These are phyloP conservation scores for Heteromormyrus szaboi DNA, from an alignment of 2,797 vertebrate species.

Conservation along the genomic window DNA sequence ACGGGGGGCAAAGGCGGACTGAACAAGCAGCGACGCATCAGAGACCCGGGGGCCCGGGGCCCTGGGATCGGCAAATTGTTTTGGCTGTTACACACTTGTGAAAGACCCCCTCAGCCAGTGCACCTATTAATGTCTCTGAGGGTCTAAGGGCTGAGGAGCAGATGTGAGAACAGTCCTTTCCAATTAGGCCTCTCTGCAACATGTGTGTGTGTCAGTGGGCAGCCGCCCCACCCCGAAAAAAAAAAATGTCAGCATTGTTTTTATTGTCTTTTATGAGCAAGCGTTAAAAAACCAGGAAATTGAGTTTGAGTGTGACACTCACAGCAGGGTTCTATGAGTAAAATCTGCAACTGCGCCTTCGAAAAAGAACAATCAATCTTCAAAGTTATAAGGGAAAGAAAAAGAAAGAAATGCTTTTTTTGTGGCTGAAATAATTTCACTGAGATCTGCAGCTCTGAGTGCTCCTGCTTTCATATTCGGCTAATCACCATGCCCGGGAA, in stretches of 20 bases:
- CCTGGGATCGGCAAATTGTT: background rate
- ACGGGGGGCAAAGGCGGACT: background rate
- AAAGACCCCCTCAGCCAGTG: background rate
- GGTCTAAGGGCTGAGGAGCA: background rate
- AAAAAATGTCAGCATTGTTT: constrained; percentile 4
- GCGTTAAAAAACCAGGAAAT: constrained; percentile 8
- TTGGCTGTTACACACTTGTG: background rate
- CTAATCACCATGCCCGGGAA: background rate
- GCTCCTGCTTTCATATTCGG: background rate
- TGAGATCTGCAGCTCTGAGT: background rate
- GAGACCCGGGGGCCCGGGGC: background rate
- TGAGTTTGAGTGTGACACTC: background rate
- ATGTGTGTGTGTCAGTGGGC: background rate
- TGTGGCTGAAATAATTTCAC: background rate
- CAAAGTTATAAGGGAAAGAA: constrained; percentile 8
- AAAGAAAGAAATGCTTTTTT: background rate
- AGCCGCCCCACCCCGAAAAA: background rate
- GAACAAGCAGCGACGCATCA: background rate
- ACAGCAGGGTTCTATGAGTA: background rate
- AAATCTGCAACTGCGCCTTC: background rate
- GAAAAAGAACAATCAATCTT: background rate
- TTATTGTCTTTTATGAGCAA: constrained; percentile 16
- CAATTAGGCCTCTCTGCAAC: constrained; percentile 1
- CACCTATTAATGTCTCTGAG: constrained; percentile 2
- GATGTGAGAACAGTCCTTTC: constrained; percentile 15